Base-by-base conservation (phyloP, 2,888 invertebrate species). In the Kryphioiulus occultus region DNA sequence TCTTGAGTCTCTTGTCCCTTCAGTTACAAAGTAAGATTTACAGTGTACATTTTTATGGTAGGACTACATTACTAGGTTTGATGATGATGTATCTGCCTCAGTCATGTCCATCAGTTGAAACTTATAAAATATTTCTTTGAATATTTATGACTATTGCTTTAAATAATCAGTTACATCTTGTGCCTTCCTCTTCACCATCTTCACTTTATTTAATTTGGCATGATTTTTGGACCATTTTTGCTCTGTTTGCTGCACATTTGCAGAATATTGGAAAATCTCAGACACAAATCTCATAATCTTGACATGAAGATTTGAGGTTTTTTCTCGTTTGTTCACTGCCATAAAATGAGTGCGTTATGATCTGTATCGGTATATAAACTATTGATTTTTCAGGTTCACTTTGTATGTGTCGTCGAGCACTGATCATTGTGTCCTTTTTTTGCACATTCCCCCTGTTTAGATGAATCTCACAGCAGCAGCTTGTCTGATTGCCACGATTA, bases 401-500 rank as follows among this genome's bases (percentile, higher is more conserved):
- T 68, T 68, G 68, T 68, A 68, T 68, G 68, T 84, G 84, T n/a
- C 35, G 9, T 84, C 35, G 39, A 84, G 84, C 35, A 39, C 39
- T 84, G 84, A 39, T 84, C 84, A 84, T 44, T 86, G 86, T 86
- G 68, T 78, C 59, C 59, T 59, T 86, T 59, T 86, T 53, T 39
- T 86, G 59, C 35, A 35, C 68, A 59, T 86, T 32, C 30, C 19
- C n/a, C n/a, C 47, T 44, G 47, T 35, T 26, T 83, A 89, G 89
- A 89, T 87, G 89, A 88, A 88, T 89, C 89, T 44, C 87, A 89
- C 85, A 89, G 89, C 87, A 89, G 89, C 87, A 97, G 97, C 92
- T 93, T 97, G 88, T 97, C 97, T 47, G 97, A 97, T 92, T 95
- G 95, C 92, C 97, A 97, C 92, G 98, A 98, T 93, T 96, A 97